phyloP scores from a whole-genome alignment of 64 coral and sea anemone genomes.

The Montipora capricornis region DNA sequence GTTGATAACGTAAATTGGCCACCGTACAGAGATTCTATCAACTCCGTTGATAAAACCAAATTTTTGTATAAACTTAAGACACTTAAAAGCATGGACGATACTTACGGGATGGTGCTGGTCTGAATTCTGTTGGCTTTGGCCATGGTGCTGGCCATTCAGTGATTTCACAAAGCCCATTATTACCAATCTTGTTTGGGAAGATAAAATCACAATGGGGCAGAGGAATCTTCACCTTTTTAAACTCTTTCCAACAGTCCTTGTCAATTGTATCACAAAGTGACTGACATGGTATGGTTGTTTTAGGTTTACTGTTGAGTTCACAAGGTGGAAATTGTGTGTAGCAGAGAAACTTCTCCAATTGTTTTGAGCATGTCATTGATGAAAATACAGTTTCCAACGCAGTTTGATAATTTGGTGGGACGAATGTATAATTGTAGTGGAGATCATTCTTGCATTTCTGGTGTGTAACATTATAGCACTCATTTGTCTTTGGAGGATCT shows the following conservation, averaged over 20 bases:
- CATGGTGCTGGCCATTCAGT: conserved; percentile 72
- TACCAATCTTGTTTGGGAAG: conserved; percentile 1
- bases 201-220: conserved; percentile 54
- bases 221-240: background rate
- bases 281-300: conserved; percentile 53
- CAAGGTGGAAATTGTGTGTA: conserved; percentile 74
- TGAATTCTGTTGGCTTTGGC: conserved; percentile 51
- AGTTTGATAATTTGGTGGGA: conserved; percentile 47
- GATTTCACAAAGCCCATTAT: conserved; percentile 63
- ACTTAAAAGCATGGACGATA: background rate
- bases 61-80: too few species aligned
- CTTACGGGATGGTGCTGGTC: conserved; percentile 30
- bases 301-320: background rate
- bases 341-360: conserved; percentile 74
- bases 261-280: conserved; percentile 67
- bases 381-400: background rate
- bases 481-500: background rate
- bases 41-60: too few species aligned
- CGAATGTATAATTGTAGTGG: conserved; percentile 65
- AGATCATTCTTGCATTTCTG: conserved; percentile 37
- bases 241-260: conserved; percentile 55
- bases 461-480: conserved; percentile 34
- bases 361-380: conserved; percentile 55
- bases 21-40: too few species aligned
- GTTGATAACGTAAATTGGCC: too few species aligned